These are phyloP conservation scores for Cecropterus lyciades DNA, from an alignment of 1,140 invertebrate species.

Conservation along the genomic window DNA sequence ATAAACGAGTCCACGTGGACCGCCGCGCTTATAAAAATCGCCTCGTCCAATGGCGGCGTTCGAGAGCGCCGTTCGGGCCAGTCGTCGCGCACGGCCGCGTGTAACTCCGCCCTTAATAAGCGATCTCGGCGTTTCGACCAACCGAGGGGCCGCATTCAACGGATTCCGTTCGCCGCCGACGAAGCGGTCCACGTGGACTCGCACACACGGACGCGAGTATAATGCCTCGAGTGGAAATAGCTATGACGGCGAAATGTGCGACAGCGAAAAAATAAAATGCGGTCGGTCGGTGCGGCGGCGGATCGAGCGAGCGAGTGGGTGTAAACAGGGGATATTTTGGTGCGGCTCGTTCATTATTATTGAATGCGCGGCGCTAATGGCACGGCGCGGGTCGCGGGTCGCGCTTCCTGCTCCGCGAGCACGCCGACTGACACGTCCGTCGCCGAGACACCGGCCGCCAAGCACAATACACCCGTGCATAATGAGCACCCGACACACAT, in stretches of 20 bases:
- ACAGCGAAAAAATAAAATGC: slow-evolving; percentile 85
- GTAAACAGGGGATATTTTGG: slow-evolving; percentile 83
- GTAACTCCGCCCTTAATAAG: slow-evolving; percentile 85
- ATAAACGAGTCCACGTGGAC: slow-evolving; percentile 85
- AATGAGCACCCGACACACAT: neutral
- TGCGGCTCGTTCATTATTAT: slow-evolving; percentile 82
- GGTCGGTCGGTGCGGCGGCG: slow-evolving; percentile 79
- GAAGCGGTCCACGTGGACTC: slow-evolving; percentile 81
- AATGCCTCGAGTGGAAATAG: slow-evolving; percentile 84
- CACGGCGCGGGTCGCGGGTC: slow-evolving; percentile 59
- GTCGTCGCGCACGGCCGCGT: slow-evolving; percentile 58
- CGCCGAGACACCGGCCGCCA: slow-evolving; percentile 5
- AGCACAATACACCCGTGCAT: slow-evolving; percentile 4
- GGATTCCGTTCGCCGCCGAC: slow-evolving; percentile 67
- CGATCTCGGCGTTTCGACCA: slow-evolving; percentile 70
- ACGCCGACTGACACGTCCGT: slow-evolving; percentile 32
- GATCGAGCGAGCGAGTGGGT: slow-evolving; percentile 78
- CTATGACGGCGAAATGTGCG: slow-evolving; percentile 85
- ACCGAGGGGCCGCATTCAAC: slow-evolving; percentile 53
- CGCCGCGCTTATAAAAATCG: slow-evolving; percentile 82
- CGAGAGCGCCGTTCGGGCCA: slow-evolving; percentile 55
- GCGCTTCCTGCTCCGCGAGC: slow-evolving; percentile 55
- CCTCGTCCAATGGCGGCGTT: slow-evolving; percentile 66
- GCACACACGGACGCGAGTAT: slow-evolving; percentile 78
- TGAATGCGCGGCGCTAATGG: slow-evolving; percentile 82